A percentile compares a stretch with the other conserved stretches of the same genome.
These are phyloP conservation scores for Anhinga anhinga DNA, from an alignment of 2,113 vertebrate genomes.

Conservation along the genomic window DNA sequence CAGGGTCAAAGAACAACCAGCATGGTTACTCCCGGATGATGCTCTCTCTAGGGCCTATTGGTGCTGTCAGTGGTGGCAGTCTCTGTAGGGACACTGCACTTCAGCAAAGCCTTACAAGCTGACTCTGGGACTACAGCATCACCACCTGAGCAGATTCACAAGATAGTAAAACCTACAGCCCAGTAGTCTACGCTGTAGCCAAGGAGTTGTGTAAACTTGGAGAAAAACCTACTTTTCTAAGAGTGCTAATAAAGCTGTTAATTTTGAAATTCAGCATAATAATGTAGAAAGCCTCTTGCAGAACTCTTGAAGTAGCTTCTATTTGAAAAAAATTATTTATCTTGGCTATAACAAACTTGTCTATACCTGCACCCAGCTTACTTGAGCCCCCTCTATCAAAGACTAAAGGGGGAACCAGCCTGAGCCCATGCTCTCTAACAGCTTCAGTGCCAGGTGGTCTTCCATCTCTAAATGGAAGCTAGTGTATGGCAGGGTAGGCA, in stretches of 20 bases:
- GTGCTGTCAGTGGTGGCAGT: background rate
- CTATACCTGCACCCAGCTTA: background rate
- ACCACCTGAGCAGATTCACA: background rate
- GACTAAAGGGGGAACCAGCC: background rate
- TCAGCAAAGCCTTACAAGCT: background rate
- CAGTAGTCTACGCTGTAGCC: background rate
- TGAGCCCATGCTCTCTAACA: background rate
- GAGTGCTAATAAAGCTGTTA: background rate
- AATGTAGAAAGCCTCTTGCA: background rate
- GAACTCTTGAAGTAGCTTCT: background rate
- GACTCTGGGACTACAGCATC: background rate
- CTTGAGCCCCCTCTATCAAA: background rate
- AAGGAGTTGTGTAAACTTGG: background rate
- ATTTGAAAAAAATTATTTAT: background rate
- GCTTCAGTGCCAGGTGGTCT: background rate
- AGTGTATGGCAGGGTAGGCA: background rate
- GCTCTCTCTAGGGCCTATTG: background rate
- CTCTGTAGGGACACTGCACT: accelerated
- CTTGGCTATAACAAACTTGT: accelerated
- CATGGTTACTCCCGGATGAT: no score
- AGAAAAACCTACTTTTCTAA: background rate
- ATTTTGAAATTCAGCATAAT: background rate
- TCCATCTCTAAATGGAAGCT: background rate
- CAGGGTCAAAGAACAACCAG: background rate
- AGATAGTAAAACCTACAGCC: background rate